Base-by-base conservation (phyloP, 2,797 vertebrate genomes). In the Pantherophis vulpinus region DNA sequence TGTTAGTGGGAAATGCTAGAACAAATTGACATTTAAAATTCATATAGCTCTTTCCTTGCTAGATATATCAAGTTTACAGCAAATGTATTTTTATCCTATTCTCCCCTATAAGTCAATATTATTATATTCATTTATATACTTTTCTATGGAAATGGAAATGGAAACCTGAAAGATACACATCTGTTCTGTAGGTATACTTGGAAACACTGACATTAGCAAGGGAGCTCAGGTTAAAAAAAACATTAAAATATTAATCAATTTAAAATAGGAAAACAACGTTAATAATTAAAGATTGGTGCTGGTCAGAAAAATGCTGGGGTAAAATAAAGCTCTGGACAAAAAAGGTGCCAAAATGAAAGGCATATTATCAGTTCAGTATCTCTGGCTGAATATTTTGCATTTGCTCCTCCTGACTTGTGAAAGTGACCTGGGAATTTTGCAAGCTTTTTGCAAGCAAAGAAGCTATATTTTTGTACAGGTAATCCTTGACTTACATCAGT, bases 1-100 rank as follows among this genome's bases (percentile, higher is more conserved):
- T 74, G 29, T 13, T 59, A 94, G 51, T 55, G 42, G 9, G 59
- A n/a, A 95, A 4, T 83, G 20, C 25, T 90, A 6, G 94, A 95
- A 86, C 42, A 92, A 0, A 93, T 87, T 93, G 11, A 89, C 83
- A 37, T 86, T 94, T 66, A 14, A 87, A 4, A 70, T 23, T 32
- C 3, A 59, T 5, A 79, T 94, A 92, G 91, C 91, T 29, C 18
- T 91, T 59, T 0, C 0, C 92, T 20, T 87, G 9, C 55, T 93
- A 89, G 88, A 93, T 91, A 74, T 94, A 93, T 94, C 90, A 83
- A n/a, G 0, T 2, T 47, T 29, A 56, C 16, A 79, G 66, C 18
- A 74, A 70, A 91, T 13, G 37, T 27, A 20, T 60, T 91, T 59
- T 88, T 88, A 74, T 60, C 5, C 55, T n/a, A 63, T 66, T 86